Percentiles rank a stretch among this genome's conserved stretches.
Conservation (phyloP, 2,888 invertebrate species). For the Apotomis turbidana region DNA sequence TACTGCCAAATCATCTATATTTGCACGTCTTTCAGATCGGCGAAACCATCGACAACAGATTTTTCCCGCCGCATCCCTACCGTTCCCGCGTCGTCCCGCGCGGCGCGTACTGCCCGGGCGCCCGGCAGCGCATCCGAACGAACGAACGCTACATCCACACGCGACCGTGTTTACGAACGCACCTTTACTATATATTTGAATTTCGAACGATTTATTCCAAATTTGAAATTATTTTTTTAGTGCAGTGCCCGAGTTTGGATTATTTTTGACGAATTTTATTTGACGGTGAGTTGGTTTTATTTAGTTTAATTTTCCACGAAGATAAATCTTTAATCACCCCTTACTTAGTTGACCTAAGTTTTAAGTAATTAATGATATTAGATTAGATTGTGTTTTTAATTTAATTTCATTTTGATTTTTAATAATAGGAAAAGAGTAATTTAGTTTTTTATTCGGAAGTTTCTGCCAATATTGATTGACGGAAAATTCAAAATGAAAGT, state of each 20-base stretch:
- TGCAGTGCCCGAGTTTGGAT: conserved; percentile 64
- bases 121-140: conserved; percentile 80
- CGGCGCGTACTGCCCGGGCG: conserved; percentile 73
- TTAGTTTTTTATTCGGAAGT: not conserved
- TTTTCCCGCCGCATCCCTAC: conserved; percentile 56
- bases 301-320: conserved; percentile 9
- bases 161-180: conserved; percentile 75
- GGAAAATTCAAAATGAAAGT: no score
- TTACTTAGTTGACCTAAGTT: not conserved
- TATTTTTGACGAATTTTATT: conserved; percentile 46
- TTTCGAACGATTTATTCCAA: conserved; percentile 48
- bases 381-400: no score
- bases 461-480: not conserved
- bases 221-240: conserved; percentile 50
- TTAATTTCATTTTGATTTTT: not conserved
- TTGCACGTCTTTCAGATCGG: not conserved
- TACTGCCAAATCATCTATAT: not conserved
- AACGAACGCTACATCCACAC: conserved; percentile 69
- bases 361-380: no score
- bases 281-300: conserved; percentile 53
- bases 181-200: conserved; percentile 47
- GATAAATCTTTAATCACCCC: not conserved
- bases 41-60: conserved; percentile 51
- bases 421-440: not conserved
- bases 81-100: conserved; percentile 55